A percentile compares a stretch with the other conserved stretches of the same genome.
phyloP scores from a whole-genome alignment of 2,888 invertebrate species.

The Bibio marci region DNA sequence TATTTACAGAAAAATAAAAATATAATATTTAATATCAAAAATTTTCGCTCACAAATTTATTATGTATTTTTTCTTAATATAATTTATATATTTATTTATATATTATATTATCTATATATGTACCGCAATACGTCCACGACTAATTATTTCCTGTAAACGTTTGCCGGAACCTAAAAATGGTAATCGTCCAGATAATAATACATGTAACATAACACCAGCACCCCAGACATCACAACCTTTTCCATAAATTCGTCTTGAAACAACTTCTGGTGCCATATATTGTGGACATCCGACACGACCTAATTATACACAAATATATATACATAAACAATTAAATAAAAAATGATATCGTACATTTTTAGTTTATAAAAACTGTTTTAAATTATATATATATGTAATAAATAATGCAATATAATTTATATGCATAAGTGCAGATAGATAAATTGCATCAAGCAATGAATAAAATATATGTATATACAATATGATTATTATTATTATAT shows the following conservation, averaged over 20 bases:
- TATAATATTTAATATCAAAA: conserved; percentile 4
- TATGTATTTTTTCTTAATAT: not conserved
- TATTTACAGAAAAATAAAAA: conserved; percentile 14
- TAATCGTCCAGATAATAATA: conserved; percentile 81
- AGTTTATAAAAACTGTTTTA: no score
- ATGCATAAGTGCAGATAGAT: no score
- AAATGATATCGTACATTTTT: conserved; percentile 6
- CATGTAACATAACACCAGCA: conserved; percentile 85
- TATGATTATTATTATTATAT: no score
- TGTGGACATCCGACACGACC: conserved; percentile 91
- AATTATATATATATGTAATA: no score
- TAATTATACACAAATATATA: conserved; percentile 19
- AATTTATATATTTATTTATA: not conserved
- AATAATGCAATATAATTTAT: no score
- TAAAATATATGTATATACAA: no score
- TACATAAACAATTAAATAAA: conserved; percentile 3
- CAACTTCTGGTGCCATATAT: conserved; percentile 97
- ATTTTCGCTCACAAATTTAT: not conserved
- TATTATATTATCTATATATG: not conserved
- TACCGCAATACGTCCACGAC: conserved; percentile 67
- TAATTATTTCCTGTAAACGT: conserved; percentile 80
- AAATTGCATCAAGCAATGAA: no score
- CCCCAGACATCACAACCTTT: conserved; percentile 98
- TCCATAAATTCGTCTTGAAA: conserved; percentile 75
- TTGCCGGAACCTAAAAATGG: conserved; percentile 93